Conservation (phyloP, 2,888 invertebrate genomes). For the Lingula anatina region DNA sequence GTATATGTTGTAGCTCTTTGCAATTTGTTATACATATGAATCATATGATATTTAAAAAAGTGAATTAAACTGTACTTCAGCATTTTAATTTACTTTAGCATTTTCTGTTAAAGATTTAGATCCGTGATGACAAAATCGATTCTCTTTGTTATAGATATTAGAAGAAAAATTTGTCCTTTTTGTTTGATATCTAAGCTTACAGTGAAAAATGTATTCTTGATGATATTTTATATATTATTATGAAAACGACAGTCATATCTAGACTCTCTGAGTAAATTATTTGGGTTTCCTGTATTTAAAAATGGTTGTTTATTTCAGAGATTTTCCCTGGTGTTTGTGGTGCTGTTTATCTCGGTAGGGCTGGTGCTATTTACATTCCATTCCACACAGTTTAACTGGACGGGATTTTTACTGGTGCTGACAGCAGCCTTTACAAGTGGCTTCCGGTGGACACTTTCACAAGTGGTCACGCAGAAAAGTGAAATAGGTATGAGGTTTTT, state of each 20-base stretch:
- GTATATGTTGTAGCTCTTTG: not conserved
- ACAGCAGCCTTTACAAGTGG: conserved; percentile 86
- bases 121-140: not conserved
- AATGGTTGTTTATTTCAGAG: conserved; percentile 64
- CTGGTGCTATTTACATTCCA: conserved; percentile 96
- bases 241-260: too few species aligned
- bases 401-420: conserved; percentile 87
- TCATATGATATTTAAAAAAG: not conserved
- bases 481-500: conserved; percentile 42
- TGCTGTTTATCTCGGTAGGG: conserved; percentile 83
- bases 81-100: not conserved
- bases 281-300: conserved; percentile 1
- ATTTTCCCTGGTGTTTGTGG: conserved; percentile 80
- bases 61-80: not conserved
- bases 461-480: conserved; percentile 85
- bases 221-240: too few species aligned
- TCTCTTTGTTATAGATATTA: too few species aligned
- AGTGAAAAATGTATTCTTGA: too few species aligned
- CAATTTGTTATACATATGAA: not conserved
- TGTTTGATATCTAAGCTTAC: too few species aligned
- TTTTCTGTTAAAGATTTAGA: not conserved
- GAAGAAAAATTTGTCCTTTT: too few species aligned
- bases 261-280: not conserved
- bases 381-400: conserved; percentile 84
- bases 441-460: conserved; percentile 93